Evolutionary conservation across 2,113 vertebrate genomes (phyloP).

Genomic region (Cebus imitator): DNA sequence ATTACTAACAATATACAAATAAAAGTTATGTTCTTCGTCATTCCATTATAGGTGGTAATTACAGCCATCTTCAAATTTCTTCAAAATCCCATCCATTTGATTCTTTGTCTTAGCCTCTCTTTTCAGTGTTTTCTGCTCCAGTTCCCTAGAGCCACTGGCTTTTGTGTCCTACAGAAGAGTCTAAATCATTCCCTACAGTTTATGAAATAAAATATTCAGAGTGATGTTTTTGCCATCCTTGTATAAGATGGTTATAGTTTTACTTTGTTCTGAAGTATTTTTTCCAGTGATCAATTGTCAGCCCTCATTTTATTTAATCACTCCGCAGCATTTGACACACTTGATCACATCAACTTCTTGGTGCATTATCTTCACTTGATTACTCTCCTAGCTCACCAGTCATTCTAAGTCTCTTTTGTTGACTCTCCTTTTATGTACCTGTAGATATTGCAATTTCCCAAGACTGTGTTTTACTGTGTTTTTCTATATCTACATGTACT

Average conservation of each 20-base stretch:
- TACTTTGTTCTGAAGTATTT: not conserved
- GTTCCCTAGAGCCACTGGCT: not conserved
- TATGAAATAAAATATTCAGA: conserved; percentile 40
- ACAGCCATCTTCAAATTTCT: not conserved
- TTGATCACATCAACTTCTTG: not conserved
- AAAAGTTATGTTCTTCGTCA: not conserved
- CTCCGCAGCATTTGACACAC: not conserved
- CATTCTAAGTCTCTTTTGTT: not conserved
- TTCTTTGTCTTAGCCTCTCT: not conserved
- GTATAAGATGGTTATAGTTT: conserved; percentile 9
- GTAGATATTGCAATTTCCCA: not conserved
- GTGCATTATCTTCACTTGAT: not conserved
- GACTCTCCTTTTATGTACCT: not conserved
- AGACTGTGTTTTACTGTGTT: not conserved
- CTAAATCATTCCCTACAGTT: conserved; percentile 15
- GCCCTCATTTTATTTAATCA: not conserved
- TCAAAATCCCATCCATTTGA: not conserved
- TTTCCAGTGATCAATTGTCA: not conserved
- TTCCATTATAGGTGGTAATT: not conserved
- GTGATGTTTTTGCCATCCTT: conserved; percentile 6
- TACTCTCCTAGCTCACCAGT: not conserved
- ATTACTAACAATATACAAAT: not conserved
- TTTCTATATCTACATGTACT: not conserved
- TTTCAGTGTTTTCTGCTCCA: not conserved
- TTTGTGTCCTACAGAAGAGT: not conserved